Base-by-base conservation (phyloP, 2,888 invertebrate genomes). In the Acanthoscelides obtectus region DNA sequence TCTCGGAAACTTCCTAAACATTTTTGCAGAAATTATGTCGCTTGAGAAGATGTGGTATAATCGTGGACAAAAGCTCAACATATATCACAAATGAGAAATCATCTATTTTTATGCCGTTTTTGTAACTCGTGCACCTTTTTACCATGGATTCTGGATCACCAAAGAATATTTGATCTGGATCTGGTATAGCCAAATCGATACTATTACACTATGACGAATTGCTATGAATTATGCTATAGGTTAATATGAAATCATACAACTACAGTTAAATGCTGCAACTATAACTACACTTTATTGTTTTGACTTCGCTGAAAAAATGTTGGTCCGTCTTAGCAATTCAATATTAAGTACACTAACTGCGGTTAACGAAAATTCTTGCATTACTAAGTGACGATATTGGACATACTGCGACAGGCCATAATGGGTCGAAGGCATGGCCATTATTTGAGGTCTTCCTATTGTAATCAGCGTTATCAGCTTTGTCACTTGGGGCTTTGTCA, bases 81-180 rank as follows among this genome's bases (percentile, higher is more conserved):
- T 45, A 12, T 45, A 4, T 12, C 8, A 12, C 17, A 12, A 12
- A 45, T 17, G 12, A 12, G 8, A 45, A 6, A 12, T 12, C 1
- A 45, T 12, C 45, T 1, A 45, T 17, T 45, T 12, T 25, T 25
- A 25, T 25, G 12, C 22, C 45, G 22, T 67, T 67, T 45, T 66
- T 71, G 45, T 68, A 71, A 65, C 71, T 70, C 68, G 69, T 69
- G 65, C 68, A 70, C 22, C 64, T 72, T 72, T 73, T 71, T 70
- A 72, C 73, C 72, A 70, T 73, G 73, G 73, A 25, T 68, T 19
- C 63, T 68, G 72, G 25, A 25, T 69, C 72, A 64, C 70, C 72
- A 73, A 69, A 69, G 72, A 73, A 73, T 73, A 72, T 65, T 66
- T 22, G 64, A 65, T 64, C 27, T 21, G 27, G 22, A 45, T n/a